These are phyloP conservation scores for Drosophila nigricruria DNA, from an alignment of 2,888 invertebrate species.

Conservation along the genomic window DNA sequence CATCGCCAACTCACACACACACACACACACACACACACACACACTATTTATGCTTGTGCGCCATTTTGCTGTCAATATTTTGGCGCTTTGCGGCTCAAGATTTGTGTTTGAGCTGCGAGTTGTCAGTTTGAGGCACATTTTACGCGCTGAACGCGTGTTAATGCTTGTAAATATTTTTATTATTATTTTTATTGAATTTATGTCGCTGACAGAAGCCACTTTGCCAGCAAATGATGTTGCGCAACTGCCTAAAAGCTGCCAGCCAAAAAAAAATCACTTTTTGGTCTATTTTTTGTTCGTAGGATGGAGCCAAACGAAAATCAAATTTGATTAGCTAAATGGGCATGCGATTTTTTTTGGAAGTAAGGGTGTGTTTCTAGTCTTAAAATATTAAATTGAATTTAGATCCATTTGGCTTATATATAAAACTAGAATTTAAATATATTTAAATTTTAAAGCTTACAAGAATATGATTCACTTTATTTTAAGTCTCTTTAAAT, in stretches of 20 bases:
- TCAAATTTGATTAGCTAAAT: constrained; percentile 48
- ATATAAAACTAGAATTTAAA: too few species aligned
- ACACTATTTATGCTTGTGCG: constrained; percentile 65
- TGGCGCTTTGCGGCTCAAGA: constrained; percentile 49
- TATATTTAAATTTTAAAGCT: too few species aligned
- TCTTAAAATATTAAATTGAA: not conserved
- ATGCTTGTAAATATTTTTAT: constrained; percentile 83
- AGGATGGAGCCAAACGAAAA: constrained; percentile 26
- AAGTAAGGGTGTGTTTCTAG: not conserved
- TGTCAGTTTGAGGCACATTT: constrained; percentile 36
- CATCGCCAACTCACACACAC: constrained; percentile 1
- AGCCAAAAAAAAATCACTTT: constrained; percentile 11
- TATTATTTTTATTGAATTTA: constrained; percentile 83
- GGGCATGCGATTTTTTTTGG: not conserved
- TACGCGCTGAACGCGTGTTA: constrained; percentile 75
- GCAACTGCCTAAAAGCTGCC: constrained; percentile 55
- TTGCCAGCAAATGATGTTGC: constrained; percentile 47
- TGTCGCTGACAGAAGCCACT: constrained; percentile 50
- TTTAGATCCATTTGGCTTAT: too few species aligned
- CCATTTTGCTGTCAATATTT: constrained; percentile 77
- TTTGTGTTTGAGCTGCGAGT: constrained; percentile 33
- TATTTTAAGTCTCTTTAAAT: too few species aligned
- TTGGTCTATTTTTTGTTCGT: constrained; percentile 3
- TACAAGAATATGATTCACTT: too few species aligned
- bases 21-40: constrained; percentile 20